A percentile compares a stretch with the other conserved stretches of the same genome.
These are phyloP conservation scores for Eucidaris tribuloides DNA, from an alignment of 35 echinoderm and acorn worm species.

Conservation along the genomic window DNA sequence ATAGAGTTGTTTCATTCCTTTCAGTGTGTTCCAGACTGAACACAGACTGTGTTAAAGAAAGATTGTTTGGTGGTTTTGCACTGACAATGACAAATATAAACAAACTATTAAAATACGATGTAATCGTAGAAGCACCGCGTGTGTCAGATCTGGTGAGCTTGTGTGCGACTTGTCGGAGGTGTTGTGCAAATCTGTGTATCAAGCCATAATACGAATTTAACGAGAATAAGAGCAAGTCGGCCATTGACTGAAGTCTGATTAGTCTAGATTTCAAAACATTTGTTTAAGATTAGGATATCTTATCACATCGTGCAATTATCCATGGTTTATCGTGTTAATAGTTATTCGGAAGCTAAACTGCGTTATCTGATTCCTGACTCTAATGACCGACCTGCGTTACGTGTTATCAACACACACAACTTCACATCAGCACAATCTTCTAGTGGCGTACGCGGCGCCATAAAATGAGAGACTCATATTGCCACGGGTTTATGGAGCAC, in stretches of 20 bases:
- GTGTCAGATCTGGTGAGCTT: not conserved
- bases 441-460: too few species aligned
- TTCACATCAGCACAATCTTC: too few species aligned
- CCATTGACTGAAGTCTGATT: too few species aligned
- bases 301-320: too few species aligned
- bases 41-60: not conserved
- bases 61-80: constrained; percentile 2
- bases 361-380: too few species aligned
- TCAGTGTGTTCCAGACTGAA: not conserved
- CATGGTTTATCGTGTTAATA: too few species aligned
- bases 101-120: not conserved
- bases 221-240: too few species aligned
- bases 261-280: not conserved
- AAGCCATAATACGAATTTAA: not conserved
- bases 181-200: not conserved
- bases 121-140: not conserved
- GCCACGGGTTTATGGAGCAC: too few species aligned
- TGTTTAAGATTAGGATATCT: not conserved
- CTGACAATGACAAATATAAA: constrained; percentile 10
- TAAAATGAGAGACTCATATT: too few species aligned
- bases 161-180: not conserved
- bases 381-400: too few species aligned
- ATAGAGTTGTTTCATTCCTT: not conserved
- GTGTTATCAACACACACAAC: too few species aligned
- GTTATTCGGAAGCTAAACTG: too few species aligned